Conservation (phyloP, 2,888 invertebrate genomes). For the Ornithoptera alexandrae region DNA sequence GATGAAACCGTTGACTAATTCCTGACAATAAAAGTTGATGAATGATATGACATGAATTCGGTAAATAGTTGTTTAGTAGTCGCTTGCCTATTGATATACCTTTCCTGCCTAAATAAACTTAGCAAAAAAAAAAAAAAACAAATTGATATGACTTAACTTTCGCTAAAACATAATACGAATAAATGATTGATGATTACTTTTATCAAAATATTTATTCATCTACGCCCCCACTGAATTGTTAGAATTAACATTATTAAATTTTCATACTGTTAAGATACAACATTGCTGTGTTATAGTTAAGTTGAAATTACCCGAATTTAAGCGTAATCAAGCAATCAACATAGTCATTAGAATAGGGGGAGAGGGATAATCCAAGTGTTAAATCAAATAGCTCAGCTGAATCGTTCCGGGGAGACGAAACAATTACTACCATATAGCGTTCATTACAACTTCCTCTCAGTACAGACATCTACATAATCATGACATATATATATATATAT, state of each 20-base stretch:
- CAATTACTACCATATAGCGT: slow-evolving; percentile 59
- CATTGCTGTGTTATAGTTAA: neutral
- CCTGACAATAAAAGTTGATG: too few relatives aligned
- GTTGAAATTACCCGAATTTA: slow-evolving; percentile 32
- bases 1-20: too few relatives aligned
- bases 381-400: slow-evolving; percentile 66
- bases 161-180: too few relatives aligned
- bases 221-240: too few relatives aligned
- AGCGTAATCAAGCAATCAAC: slow-evolving; percentile 35
- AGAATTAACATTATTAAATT: neutral
- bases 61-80: too few relatives aligned
- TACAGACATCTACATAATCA: slow-evolving; percentile 36
- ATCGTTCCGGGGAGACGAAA: slow-evolving; percentile 37
- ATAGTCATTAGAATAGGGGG: slow-evolving; percentile 36
- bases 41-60: too few relatives aligned
- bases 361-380: slow-evolving; percentile 37
- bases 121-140: too few relatives aligned
- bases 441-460: slow-evolving; percentile 58
- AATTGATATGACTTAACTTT: too few relatives aligned
- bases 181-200: too few relatives aligned
- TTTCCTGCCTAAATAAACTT: too few relatives aligned
- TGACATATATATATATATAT: neutral
- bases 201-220: too few relatives aligned
- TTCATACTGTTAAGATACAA: neutral
- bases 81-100: too few relatives aligned